Evolutionary conservation across 2,113 vertebrate genomes (phyloP), one percentile per base, ranked within the genome.

Genomic region (Neogobius melanostomus): DNA sequence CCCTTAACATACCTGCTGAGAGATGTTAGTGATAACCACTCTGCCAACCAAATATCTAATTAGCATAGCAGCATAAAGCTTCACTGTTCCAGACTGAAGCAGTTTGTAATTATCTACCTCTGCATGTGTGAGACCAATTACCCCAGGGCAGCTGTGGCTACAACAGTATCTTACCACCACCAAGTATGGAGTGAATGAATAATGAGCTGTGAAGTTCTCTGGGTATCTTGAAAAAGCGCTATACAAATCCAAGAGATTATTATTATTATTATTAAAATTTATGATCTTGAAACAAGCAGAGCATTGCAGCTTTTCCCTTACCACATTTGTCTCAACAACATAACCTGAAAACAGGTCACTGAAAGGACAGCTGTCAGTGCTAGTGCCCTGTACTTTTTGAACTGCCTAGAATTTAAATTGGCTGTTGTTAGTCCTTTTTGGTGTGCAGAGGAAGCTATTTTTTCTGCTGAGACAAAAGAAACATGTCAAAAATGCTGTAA

Each of bases 261-360:
- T n/a, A n/a, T n/a, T n/a, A n/a, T n/a, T n/a, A n/a, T n/a, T n/a
- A n/a, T n/a, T n/a, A 64, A 62, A 16, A 6, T 47, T 59, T 47
- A 48, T 64, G 64, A 16, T 82, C 68, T 70, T 11, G 65, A 51
- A 66, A 72, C 81, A 59, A 66, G 63, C 16, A 63, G 60, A 63
- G 75, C 80, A 60, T 65, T 77, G 42, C 62, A 64, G 68, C 4
- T 8, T 47, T 47, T 72, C 68, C 28, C 28, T 42, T 64, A 72
- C 74, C 66, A 76, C 74, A 61, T 82, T 74, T 64, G 57, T 64
- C 21, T 72, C 74, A 74, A 78, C 69, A 79, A 10, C 3, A 36
- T 36, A 36, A 36, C 43, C 15, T 69, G 17, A 67, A 46, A 17
- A 5, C 47, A 59, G 51, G 65, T 82, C 72, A 79, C 12, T 59